Evolutionary conservation across 2,113 vertebrate genomes (phyloP).

Genomic region (Aegithalos caudatus): DNA sequence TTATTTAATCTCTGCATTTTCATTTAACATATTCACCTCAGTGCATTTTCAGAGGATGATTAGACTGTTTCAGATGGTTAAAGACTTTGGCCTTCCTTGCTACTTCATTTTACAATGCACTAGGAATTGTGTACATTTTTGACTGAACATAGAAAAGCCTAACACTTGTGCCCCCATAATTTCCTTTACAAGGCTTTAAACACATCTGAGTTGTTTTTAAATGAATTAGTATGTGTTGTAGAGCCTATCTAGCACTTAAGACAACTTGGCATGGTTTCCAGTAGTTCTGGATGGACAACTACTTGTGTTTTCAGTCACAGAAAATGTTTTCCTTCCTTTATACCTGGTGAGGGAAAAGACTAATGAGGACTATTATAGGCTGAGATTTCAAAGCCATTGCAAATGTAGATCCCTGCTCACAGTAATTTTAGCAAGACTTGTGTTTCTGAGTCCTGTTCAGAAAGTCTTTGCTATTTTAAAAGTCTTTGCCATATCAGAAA

Average conservation of each 20-base stretch:
- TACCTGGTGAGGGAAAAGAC: not conserved
- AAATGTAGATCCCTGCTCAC: not conserved
- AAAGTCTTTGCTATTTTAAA: not conserved
- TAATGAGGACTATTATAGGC: not conserved
- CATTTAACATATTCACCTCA: not conserved
- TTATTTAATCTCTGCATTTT: slow-evolving; percentile 5
- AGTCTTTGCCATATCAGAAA: not conserved
- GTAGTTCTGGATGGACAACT: not conserved
- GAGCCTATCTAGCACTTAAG: not conserved
- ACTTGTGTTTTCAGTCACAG: not conserved
- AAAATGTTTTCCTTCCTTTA: not conserved
- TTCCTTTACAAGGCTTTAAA: slow-evolving; percentile 23
- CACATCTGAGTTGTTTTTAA: not conserved
- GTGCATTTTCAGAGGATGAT: not conserved
- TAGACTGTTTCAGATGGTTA: not conserved
- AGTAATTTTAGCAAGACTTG: not conserved
- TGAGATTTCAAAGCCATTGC: not conserved
- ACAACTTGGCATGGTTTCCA: not conserved
- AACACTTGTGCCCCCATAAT: not conserved
- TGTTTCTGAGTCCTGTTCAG: not conserved
- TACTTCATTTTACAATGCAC: not conserved
- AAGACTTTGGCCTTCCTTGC: not conserved
- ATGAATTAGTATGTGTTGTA: not conserved
- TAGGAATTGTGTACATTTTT: not conserved
- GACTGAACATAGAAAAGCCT: not conserved